Evolutionary conservation across 2,113 vertebrate genomes (phyloP).

Genomic region (Leiothrix lutea): DNA sequence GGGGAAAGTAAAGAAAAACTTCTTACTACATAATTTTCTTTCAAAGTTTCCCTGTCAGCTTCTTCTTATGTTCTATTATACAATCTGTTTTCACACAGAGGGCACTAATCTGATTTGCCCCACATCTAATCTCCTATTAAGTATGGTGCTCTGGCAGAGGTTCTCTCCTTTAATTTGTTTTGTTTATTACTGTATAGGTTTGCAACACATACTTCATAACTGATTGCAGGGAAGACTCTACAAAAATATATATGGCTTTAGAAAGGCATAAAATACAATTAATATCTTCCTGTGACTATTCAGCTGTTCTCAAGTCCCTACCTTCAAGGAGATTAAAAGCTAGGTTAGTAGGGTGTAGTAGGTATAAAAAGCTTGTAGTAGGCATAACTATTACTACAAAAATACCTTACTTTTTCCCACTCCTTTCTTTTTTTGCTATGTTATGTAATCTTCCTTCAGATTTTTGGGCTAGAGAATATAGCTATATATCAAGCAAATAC

Average conservation of each 20-base stretch:
- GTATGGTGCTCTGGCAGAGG: background rate
- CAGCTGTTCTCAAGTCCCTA: background rate
- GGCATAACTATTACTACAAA: background rate
- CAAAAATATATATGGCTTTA: background rate
- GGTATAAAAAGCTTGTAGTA: background rate
- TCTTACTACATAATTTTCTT: background rate
- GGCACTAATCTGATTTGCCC: background rate
- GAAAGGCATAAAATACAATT: background rate
- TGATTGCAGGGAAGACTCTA: background rate
- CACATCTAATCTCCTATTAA: background rate
- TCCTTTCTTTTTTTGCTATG: background rate
- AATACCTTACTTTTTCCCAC: background rate
- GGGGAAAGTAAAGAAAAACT: background rate
- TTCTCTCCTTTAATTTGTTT: background rate
- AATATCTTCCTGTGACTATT: background rate
- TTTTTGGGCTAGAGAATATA: background rate
- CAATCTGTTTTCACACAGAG: background rate
- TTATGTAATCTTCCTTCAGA: background rate
- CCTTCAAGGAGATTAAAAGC: background rate
- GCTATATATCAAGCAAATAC: background rate
- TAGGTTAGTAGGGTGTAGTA: background rate
- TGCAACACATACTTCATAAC: background rate
- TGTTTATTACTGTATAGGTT: background rate
- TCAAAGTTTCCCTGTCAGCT: background rate
- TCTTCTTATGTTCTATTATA: background rate